Evolutionary conservation across 2,113 vertebrate species (phyloP), one percentile per base, ranked within the genome.

Genomic region (Calonectris borealis): DNA sequence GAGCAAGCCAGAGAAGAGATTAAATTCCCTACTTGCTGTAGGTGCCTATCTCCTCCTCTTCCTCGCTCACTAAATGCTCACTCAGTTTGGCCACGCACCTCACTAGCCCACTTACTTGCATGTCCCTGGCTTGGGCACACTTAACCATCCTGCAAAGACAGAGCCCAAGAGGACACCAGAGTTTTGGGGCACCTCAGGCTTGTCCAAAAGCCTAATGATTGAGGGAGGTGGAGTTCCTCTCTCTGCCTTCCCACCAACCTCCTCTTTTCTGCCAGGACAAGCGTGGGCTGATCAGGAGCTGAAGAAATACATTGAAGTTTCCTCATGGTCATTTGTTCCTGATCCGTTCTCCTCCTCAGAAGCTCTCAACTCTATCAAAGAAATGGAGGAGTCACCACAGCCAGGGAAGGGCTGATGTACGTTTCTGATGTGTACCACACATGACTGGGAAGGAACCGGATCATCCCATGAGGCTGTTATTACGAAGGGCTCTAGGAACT

Each of bases 51-150:
- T 68, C 48, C 72, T 77, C n/a, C 29, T 70, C 18, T 10, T 87
- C 70, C 62, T 88, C 32, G 15, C 58, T 79, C 44, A 26, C 18
- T 21, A 34, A 52, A 29, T 6, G 29, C 58, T 86, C 34, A 7
- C 17, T 75, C 52, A 24, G 19, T 48, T 40, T 77, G 46, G 46
- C 57, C 3, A 1, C 1, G 1, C 29, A 62, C 49, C 42, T 71
- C n/a, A 65, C 32, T 42, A 88, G 79, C 40, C 24, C 16, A 21
- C n/a, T 82, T 38, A 34, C 51, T 54, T 11, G 20, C 40, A 79
- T 0, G 1, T 80, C n/a, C 20, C 9, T 3, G 2, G 14, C 42
- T 58, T 10, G 15, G 26, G n/a, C 32, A 72, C 29, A 36, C 18
- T 62, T 58, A 38, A 62, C 26, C 26, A 31, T 71, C 22, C 52